Evolutionary conservation across 2,888 invertebrate species (phyloP), one percentile per base, ranked within the genome.

Genomic region (Crematogaster levior): DNA sequence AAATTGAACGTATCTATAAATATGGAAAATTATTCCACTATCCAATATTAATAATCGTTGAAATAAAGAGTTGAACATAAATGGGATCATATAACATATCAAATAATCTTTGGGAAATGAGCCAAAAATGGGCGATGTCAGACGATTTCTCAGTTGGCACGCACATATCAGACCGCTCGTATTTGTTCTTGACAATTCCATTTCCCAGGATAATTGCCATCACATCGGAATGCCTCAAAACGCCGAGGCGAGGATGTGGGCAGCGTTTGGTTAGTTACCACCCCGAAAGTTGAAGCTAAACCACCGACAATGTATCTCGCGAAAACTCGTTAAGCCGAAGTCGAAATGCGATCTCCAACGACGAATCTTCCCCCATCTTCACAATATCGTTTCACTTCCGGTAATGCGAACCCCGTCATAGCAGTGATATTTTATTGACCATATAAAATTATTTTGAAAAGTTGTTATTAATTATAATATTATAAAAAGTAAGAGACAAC

Each of bases 261-360:
- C 12, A 10, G 37, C 43, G 24, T 75, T 75, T 24, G 56, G 43
- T 77, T 77, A 77, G 77, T 77, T 77, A 58, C 43, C 60, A 51
- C 18, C 40, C 56, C 30, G 34, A 77, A 77, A 77, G 77, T 70
- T 77, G 43, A 70, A 18, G 34, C 24, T 70, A 70, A 77, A 77
- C 43, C 56, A 18, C 56, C 34, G 48, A 48, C 43, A 21, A 56
- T 68, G 56, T 51, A 43, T 68, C 70, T 68, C 27, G 40, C 56
- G 43, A 70, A 77, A 77, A 77, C 70, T 77, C 56, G 34, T 77
- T 77, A 77, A 77, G 30, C 56, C 18, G 21, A 77, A 66, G 66
- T 77, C 40, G 66, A 77, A 77, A 68, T 68, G 56, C 56, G 77
- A 77, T 70, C 56, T 56, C 43, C 21, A 68, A 34, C 7, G 43